Evolutionary conservation across 2,888 invertebrate genomes (phyloP), one percentile per base, ranked within the genome.

Genomic region (Melolontha melolontha): DNA sequence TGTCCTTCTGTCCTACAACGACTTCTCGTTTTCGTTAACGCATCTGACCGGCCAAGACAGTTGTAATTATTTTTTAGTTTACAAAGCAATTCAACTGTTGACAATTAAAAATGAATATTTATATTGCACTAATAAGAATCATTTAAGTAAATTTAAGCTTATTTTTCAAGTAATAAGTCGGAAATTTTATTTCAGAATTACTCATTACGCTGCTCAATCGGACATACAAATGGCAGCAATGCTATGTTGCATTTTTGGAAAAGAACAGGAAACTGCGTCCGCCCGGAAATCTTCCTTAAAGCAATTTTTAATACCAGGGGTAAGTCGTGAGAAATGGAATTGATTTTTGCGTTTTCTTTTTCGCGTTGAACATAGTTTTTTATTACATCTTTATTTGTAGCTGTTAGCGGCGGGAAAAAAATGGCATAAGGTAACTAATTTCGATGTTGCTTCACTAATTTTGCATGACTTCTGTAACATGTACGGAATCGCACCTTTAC

Each of bases 171-270:
- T 14, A 39, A 39, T 29, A 7, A 39, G 11, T 14, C 11, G 12
- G 1, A 29, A 10, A 12, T 52, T 51, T 52, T 51, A 34, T 71
- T 78, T 70, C 83, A 92, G 92, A 80, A 94, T 94, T 78, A 87
- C 89, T 52, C 93, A 94, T 82, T 95, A 92, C 80, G 93, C 94
- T 0, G 87, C 88, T 73, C 88, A 91, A 63, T 89, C 91, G 5
- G 97, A 97, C 81, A 87, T 97, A 12, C 98, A 98, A 85, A 97
- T 95, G 83, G 94, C 97, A 2, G 97, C 96, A 1, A 95, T 97
- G 92, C 80, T 97, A 67, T 92, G 94, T 71, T 96, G 97, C 79
- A 90, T 93, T 1, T 96, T 97, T 82, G 92, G 93, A 68, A 87
- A 90, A 66, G 80, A 80, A 44, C 76, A 80, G 55, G 78, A 79